Base-by-base conservation (phyloP, 2,888 invertebrate species). In the Xestia ashworthii region DNA sequence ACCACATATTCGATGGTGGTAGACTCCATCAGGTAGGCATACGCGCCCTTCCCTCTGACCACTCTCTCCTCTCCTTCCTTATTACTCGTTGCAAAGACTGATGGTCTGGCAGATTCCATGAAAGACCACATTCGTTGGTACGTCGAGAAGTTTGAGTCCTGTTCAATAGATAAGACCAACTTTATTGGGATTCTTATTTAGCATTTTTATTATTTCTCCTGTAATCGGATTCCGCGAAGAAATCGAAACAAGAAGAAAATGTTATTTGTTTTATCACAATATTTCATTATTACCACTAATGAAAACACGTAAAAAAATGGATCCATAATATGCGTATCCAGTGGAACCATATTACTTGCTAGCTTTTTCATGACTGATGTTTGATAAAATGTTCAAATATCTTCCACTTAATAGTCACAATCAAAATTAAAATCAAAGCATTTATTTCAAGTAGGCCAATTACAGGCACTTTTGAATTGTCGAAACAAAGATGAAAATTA, bases 1-100 rank as follows among this genome's bases (percentile, higher is more conserved):
- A 99, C 98, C 60, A 98, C 98, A 92, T 99, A 99, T 93, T 99
- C 99, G 84, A 99, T 99, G 44, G 99, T 98, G 0, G 99, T 99
- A 0, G 99, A 99, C 95, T 99, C 99, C 99, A 99, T 99, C 48
- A 99, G 97, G 93, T 99, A 99, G 1, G 99, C 99, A 93, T 99
- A 99, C 69, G 98, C 98, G 65, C 98, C 98, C 93, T 98, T 98
- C 25, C 98, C 98, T 91, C 98, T 98, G 80, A 98, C 97, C 0
- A 99, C 99, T 53, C 99, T 97, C 46, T 99, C 98, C 8, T 99
- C 99, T 0, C 99, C 99, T 92, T 99, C 99, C 38, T 98, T 97
- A 92, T 99, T 99, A 88, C 97, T 98, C 67, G 97, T 97, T 0
- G 98, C 98, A 92, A 99, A 99, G 0, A 99, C 99, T 0, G 98